A percentile compares a stretch with the other conserved stretches of the same genome.
Conservation (phyloP, 2,888 invertebrate species). For the Napeogenes inachia region DNA sequence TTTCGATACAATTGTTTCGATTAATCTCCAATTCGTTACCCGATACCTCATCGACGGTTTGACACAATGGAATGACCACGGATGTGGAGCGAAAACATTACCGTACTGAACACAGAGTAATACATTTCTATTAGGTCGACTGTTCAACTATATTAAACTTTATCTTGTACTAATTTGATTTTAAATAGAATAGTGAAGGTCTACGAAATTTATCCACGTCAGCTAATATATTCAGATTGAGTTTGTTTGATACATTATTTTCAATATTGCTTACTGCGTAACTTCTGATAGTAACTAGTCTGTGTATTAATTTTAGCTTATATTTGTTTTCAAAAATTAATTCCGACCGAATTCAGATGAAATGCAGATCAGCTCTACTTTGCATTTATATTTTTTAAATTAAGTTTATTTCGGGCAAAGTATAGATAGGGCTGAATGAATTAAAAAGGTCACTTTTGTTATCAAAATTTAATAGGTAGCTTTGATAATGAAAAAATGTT, state of each 20-base stretch:
- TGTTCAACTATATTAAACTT: neutral
- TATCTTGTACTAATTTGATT: conserved; percentile 15
- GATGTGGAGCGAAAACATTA: conserved; percentile 42
- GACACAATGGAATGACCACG: conserved; percentile 42
- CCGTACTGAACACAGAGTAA: conserved; percentile 25
- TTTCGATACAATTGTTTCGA: conserved; percentile 36
- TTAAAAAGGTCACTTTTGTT: neutral
- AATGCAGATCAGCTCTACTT: conserved; percentile 27
- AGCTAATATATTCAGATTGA: too few relatives aligned
- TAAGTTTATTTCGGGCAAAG: neutral
- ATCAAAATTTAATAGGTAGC: too few relatives aligned
- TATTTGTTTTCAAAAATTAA: conserved; percentile 34
- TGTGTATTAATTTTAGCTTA: conserved; percentile 41
- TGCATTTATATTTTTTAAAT: neutral
- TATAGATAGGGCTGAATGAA: neutral
- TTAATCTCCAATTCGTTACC: conserved; percentile 37
- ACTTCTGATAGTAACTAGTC: neutral
- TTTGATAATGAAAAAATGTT: too few relatives aligned
- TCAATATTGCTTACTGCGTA: too few relatives aligned
- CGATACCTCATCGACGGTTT: conserved; percentile 35
- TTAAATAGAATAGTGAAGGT: too few relatives aligned
- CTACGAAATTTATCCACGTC: too few relatives aligned
- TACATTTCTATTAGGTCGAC: conserved; percentile 1
- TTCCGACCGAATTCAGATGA: conserved; percentile 34
- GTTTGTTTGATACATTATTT: too few relatives aligned